Percentiles rank a stretch among this genome's conserved stretches.
Conservation (phyloP, 2,113 vertebrate species). For the Oncorhynchus tshawytscha region DNA sequence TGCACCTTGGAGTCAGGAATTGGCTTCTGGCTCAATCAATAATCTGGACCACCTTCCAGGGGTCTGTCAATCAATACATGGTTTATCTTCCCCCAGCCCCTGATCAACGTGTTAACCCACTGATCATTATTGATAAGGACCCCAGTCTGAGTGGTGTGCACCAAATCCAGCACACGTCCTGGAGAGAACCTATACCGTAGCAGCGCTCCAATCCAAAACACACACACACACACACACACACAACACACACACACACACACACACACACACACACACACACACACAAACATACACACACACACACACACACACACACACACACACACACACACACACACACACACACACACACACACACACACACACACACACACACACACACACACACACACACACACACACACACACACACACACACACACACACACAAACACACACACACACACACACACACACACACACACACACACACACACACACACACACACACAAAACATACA, state of each 20-base stretch:
- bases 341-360: too few relatives aligned
- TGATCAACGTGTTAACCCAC: not conserved
- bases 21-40: not conserved
- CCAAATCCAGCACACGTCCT: not conserved
- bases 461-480: too few relatives aligned
- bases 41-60: not conserved
- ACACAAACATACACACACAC: too few relatives aligned
- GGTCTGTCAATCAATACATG: not conserved
- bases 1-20: not conserved
- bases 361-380: not conserved
- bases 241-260: too few relatives aligned
- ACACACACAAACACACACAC: not conserved
- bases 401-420: too few relatives aligned
- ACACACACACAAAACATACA: too few relatives aligned
- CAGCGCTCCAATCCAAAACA: not conserved
- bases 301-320: too few relatives aligned
- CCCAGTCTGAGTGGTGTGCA: not conserved
- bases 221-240: too few relatives aligned
- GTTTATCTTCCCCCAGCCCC: not conserved
- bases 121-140: not conserved
- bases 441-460: too few relatives aligned
- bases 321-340: not conserved
- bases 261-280: too few relatives aligned
- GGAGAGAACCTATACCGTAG: not conserved
- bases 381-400: too few relatives aligned